Conservation (phyloP, 2,888 invertebrate genomes). For the Drosophila fungiperda region DNA sequence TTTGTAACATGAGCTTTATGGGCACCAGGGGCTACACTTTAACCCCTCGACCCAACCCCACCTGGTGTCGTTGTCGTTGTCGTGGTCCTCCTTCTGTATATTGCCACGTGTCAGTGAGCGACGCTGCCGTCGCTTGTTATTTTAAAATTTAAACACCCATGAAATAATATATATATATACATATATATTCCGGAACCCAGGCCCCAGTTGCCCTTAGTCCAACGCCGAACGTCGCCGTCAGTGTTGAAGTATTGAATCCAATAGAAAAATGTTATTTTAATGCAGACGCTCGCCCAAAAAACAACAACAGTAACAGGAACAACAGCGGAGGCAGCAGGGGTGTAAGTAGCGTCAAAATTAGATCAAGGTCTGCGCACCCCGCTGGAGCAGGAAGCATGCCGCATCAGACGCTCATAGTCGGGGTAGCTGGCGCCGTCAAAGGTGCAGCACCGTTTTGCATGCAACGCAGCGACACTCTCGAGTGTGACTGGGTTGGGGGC, state of each 20-base stretch:
- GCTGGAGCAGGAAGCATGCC: constrained; percentile 28
- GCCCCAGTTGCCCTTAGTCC: constrained; percentile 11
- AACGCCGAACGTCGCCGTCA: constrained; percentile 33
- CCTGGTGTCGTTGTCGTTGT: constrained; percentile 48
- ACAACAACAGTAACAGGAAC: constrained; percentile 14
- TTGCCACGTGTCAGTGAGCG: constrained; percentile 72
- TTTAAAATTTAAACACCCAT: constrained; percentile 82
- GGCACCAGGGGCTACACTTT: constrained; percentile 51
- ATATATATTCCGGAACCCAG: constrained; percentile 27
- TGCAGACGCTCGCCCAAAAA: constrained; percentile 65
- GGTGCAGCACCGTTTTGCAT: constrained; percentile 56
- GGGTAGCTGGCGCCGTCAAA: constrained; percentile 33
- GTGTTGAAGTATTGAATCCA: constrained; percentile 72
- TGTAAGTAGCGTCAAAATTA: constrained; percentile 61
- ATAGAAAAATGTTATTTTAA: constrained; percentile 79
- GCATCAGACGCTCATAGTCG: neutral
- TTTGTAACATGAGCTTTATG: constrained; percentile 56
- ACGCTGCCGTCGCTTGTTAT: constrained; percentile 72
- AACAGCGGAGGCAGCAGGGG: constrained; percentile 7
- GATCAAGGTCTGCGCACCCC: constrained; percentile 68
- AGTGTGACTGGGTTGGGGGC: neutral
- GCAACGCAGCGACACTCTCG: constrained; percentile 24
- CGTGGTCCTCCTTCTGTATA: constrained; percentile 23
- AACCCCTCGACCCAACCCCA: constrained; percentile 44
- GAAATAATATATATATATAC: constrained; percentile 70